Conservation (phyloP, 2,888 invertebrate genomes). For the Polyommatus icarus region DNA sequence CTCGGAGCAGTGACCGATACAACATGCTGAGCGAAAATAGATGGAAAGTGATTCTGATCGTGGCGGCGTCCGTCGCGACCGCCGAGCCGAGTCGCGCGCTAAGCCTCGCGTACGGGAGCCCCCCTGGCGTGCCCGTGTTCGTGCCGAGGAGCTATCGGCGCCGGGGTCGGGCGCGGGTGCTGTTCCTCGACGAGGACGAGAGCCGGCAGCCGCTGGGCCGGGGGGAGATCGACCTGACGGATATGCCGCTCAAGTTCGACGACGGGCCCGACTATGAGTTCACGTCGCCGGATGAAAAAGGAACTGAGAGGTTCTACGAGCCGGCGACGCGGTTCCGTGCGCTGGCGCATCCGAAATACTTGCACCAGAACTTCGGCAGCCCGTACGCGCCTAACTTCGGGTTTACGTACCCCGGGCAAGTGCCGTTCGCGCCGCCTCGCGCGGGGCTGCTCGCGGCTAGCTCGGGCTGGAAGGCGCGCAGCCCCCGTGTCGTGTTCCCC, state of each 20-base stretch:
- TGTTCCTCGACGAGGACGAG: constrained; percentile 69
- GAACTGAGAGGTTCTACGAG: constrained; percentile 64
- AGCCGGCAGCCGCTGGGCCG: constrained; percentile 60
- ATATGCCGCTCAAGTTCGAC: constrained; percentile 71
- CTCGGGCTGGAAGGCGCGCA: constrained; percentile 70
- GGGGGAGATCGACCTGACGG: constrained; percentile 71
- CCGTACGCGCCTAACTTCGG: constrained; percentile 66
- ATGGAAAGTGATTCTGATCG: constrained; percentile 75
- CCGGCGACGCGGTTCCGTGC: constrained; percentile 53
- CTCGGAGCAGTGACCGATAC: constrained; percentile 67
- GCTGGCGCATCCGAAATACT: constrained; percentile 54
- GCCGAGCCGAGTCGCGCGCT: constrained; percentile 70
- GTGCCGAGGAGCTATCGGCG: constrained; percentile 61
- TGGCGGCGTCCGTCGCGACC: constrained; percentile 59
- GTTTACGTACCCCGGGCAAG: constrained; percentile 54
- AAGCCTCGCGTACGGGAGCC: constrained; percentile 61
- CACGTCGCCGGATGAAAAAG: constrained; percentile 59
- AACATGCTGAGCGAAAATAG: constrained; percentile 74
- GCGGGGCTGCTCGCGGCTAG: constrained; percentile 57
- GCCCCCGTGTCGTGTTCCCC: constrained; percentile 74
- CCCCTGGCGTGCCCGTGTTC: constrained; percentile 64
- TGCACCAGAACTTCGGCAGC: constrained; percentile 57
- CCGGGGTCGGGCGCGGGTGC: constrained; percentile 54
- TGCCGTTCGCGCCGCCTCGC: constrained; percentile 55
- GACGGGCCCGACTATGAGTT: constrained; percentile 72